Evolutionary conservation across 2,113 vertebrate species (phyloP), one percentile per base, ranked within the genome.

Genomic region (Nerophis ophidion): DNA sequence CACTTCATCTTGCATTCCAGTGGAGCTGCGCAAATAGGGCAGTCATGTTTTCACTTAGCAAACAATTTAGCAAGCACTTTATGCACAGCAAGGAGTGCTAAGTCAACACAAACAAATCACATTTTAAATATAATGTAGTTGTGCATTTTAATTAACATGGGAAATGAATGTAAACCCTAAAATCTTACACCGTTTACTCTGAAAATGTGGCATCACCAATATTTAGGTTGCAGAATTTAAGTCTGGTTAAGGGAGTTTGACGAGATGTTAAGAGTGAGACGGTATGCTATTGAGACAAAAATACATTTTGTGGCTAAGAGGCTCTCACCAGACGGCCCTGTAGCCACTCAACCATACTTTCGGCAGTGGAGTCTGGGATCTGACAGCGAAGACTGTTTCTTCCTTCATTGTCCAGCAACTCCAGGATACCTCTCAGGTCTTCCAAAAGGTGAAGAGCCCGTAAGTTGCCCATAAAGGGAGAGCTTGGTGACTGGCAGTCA

Each of bases 401-500:
- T 82, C 98, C 96, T 0, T 99, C 96, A 0, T 87, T 81, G 33
- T 97, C 96, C 95, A 98, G 95, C 85, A 97, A 76, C 80, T 97
- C 95, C 63, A 99, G 77, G 74, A 97, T 68, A 0, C 93, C 90
- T 15, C 94, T 81, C 50, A 98, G 83, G 65, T 99, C 96, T 65
- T 99, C 96, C 63, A 98, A 87, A 0, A 98, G 91, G 60, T 99
- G 95, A 66, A 99, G 86, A 0, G 91, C 95, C 44, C 95, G 89
- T 68, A 98, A 80, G 67, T 87, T 84, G 16, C 96, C 94, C 90
- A 98, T 93, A 84, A 96, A 97, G 0, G 96, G 96, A 6, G 96
- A 98, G 0, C 94, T 96, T 33, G 96, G 96, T 0, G 96, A 99
- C 84, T 98, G 96, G 76, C 95, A 99, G 79, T 98, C 96, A 71